A percentile compares a stretch with the other conserved stretches of the same genome.
Conservation (phyloP, 2,888 invertebrate species). For the Melitaea athalia region DNA sequence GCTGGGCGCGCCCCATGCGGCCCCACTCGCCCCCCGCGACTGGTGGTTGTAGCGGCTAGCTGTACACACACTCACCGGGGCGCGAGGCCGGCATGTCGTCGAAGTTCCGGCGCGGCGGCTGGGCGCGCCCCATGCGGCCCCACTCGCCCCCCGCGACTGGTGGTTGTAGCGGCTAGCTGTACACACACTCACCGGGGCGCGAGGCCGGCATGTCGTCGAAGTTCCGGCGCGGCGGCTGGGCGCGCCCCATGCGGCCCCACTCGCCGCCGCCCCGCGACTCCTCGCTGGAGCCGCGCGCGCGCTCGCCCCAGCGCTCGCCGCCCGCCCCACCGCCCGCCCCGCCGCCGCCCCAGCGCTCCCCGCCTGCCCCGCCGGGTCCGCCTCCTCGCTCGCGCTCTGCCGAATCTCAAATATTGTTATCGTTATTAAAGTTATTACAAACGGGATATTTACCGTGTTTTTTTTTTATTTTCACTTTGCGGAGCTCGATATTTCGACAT, state of each 20-base stretch:
- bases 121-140: constrained; percentile 43
- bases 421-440: not conserved
- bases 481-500: no score
- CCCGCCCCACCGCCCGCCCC: constrained; percentile 53
- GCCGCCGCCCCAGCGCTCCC: constrained; percentile 25
- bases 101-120: constrained; percentile 60
- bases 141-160: constrained; percentile 17
- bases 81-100: constrained; percentile 59
- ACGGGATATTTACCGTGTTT: no score
- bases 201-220: constrained; percentile 74
- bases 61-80: constrained; percentile 40
- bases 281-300: constrained; percentile 68
- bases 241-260: constrained; percentile 71
- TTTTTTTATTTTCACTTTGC: no score
- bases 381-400: constrained; percentile 46
- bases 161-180: no score
- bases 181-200: constrained; percentile 64
- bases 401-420: constrained; percentile 15
- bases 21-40: constrained; percentile 67
- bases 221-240: constrained; percentile 53
- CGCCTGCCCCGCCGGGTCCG: constrained; percentile 25
- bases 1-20: constrained; percentile 49
- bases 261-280: constrained; percentile 67
- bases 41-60: constrained; percentile 68
- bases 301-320: constrained; percentile 58